Evolutionary conservation across 2,113 vertebrate species (phyloP).

Genomic region (Chitala chitala): DNA sequence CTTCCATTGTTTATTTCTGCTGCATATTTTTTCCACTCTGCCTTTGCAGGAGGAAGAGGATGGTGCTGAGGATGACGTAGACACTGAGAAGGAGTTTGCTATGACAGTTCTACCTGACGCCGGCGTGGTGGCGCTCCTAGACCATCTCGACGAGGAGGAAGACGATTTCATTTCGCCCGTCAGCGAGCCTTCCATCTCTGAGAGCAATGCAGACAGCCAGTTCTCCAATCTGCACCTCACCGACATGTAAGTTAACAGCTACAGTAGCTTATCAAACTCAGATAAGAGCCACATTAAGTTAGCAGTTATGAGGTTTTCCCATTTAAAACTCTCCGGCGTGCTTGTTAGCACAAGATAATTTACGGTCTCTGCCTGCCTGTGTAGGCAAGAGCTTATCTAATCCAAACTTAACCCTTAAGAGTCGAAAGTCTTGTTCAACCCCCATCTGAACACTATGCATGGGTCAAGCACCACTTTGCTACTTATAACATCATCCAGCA

Average conservation of each 20-base stretch:
- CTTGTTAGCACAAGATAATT: no score
- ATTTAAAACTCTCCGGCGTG: no score
- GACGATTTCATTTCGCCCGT: slow-evolving; percentile 87
- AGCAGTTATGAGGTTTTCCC: background rate
- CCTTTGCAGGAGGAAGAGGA: slow-evolving; percentile 62
- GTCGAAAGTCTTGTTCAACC: no score
- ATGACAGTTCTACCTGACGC: slow-evolving; percentile 70
- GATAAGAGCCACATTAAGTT: background rate
- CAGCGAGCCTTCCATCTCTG: slow-evolving; percentile 79
- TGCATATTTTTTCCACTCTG: background rate
- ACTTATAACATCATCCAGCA: no score
- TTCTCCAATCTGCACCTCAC: slow-evolving; percentile 91
- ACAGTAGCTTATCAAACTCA: background rate
- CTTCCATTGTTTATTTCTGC: background rate
- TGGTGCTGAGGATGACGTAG: slow-evolving; percentile 55
- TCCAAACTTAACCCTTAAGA: no score
- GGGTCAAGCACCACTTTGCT: no score
- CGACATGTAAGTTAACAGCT: slow-evolving; percentile 70
- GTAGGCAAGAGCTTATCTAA: no score
- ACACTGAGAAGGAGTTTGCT: slow-evolving; percentile 52
- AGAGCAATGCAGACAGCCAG: slow-evolving; percentile 73
- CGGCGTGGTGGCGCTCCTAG: slow-evolving; percentile 72
- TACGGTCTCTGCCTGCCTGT: no score
- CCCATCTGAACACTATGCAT: no score
- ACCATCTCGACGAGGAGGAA: slow-evolving; percentile 78